Evolutionary conservation across 2,888 invertebrate species (phyloP), one percentile per base, ranked within the genome.

Genomic region (Agrochola circellaris): DNA sequence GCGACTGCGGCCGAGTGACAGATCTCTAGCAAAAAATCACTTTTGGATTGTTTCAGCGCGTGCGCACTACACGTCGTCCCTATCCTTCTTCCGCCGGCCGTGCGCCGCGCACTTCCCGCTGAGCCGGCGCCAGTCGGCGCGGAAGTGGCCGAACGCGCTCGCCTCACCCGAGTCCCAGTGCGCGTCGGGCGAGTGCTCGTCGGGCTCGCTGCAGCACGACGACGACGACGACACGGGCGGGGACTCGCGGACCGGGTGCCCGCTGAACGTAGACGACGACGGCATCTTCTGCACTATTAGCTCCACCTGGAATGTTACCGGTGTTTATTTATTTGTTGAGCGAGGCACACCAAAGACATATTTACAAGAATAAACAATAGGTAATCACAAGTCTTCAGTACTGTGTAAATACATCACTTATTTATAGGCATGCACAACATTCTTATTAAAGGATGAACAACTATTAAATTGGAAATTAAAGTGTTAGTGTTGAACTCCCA

Each of bases 131-230:
- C 38, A 34, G 34, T 34, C 34, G n/a, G n/a, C n/a, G 34, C 34
- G 34, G 4, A 34, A 5, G 2, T 34, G 7, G 38, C 38, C 38
- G 7, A 38, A 7, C 7, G 23, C 6, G 71, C 23, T 8, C 30
- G 77, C 64, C 98, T 98, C 97, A 98, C 98, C 98, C 92, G 98
- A 98, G 96, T 98, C 98, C 98, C 98, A 98, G 93, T 97, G 97
- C 90, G 97, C 97, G 89, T 95, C 95, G 87, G 93, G 91, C 91
- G 94, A 93, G 83, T 92, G 89, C 93, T 95, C 94, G 94, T 95
- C 95, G 85, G 93, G 92, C 92, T 93, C 94, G 91, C 94, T 92
- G 92, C 92, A 91, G 75, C 93, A 91, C 78, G 94, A 94, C 73
- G 93, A 89, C 70, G 93, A 89, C 45, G 93, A 93, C 78, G 93